Evolutionary conservation across 2,113 vertebrate genomes (phyloP).

Genomic region (Atlantisia rogersi): DNA sequence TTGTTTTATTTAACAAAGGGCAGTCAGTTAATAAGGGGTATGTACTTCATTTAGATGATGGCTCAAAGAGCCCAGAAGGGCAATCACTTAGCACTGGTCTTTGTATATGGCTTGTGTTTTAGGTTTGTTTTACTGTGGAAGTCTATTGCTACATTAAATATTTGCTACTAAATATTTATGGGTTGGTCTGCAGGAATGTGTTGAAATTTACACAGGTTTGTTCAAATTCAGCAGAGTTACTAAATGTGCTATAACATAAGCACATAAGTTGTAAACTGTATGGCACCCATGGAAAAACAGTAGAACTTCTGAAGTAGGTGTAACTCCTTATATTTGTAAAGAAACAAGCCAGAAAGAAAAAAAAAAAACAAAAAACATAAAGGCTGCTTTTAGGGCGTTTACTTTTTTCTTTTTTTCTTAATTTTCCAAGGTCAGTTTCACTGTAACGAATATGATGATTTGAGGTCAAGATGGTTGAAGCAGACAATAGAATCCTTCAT

Average conservation of each 20-base stretch:
- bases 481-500: slow-evolving; percentile 92
- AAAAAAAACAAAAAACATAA: not conserved
- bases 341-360: not conserved
- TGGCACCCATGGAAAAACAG: not conserved
- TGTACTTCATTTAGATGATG: not conserved
- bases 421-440: slow-evolving; percentile 81
- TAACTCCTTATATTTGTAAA: not conserved
- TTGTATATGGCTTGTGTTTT: not conserved
- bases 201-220: not conserved
- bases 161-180: not conserved
- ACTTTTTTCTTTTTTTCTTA: not conserved
- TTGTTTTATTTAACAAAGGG: not conserved
- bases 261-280: not conserved
- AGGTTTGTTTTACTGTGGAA: not conserved
- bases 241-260: not conserved
- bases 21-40: not conserved
- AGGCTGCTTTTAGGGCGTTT: not conserved
- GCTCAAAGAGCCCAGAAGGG: not conserved
- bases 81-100: not conserved
- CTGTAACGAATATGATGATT: slow-evolving; percentile 87
- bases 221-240: not conserved
- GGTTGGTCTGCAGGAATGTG: not conserved
- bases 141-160: not conserved
- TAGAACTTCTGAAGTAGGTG: not conserved
- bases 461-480: slow-evolving; percentile 77